A percentile compares a stretch with the other conserved stretches of the same genome.
phyloP scores from a whole-genome alignment of 2,113 vertebrate species.

The Cyprinodon tularosa region DNA sequence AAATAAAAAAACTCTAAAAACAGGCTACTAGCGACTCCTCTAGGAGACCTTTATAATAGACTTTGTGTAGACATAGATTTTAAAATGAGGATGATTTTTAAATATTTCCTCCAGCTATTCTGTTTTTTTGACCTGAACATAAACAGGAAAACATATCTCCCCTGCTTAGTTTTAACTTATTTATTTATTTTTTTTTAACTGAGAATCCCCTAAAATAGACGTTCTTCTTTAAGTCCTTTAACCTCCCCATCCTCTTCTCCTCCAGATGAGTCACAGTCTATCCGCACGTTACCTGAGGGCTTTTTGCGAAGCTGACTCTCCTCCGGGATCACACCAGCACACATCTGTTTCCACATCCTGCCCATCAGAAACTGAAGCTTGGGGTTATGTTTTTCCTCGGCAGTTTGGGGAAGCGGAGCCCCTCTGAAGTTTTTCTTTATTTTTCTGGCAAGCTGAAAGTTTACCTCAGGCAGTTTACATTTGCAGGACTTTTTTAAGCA shows the following conservation, averaged over 20 bases:
- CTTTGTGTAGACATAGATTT: not conserved
- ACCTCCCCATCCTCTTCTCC: conserved; percentile 39
- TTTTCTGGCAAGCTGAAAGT: conserved; percentile 41
- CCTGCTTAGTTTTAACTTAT: conserved; percentile 3
- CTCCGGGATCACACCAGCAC: conserved; percentile 46
- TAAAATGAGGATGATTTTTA: too few species aligned
- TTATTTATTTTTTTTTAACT: conserved; percentile 25
- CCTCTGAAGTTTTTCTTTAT: conserved; percentile 27
- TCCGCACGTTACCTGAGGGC: conserved; percentile 52
- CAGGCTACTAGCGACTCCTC: too few species aligned
- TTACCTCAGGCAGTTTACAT: conserved; percentile 49
- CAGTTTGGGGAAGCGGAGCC: conserved; percentile 40
- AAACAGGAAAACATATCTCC: not conserved
- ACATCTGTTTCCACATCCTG: conserved; percentile 52
- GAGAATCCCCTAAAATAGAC: conserved; percentile 52
- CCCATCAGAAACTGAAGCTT: conserved; percentile 52
- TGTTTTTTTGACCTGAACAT: not conserved
- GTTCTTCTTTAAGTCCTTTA: conserved; percentile 40
- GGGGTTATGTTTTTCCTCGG: conserved; percentile 43
- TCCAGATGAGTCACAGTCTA: conserved; percentile 52
- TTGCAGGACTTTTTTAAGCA: conserved; percentile 36
- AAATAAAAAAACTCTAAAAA: too few species aligned
- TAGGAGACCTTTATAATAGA: not conserved
- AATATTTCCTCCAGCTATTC: not conserved
- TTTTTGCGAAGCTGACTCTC: conserved; percentile 58